These are phyloP conservation scores for Aptenodytes forsteri DNA, from an alignment of 2,113 vertebrate genomes.

Conservation along the genomic window DNA sequence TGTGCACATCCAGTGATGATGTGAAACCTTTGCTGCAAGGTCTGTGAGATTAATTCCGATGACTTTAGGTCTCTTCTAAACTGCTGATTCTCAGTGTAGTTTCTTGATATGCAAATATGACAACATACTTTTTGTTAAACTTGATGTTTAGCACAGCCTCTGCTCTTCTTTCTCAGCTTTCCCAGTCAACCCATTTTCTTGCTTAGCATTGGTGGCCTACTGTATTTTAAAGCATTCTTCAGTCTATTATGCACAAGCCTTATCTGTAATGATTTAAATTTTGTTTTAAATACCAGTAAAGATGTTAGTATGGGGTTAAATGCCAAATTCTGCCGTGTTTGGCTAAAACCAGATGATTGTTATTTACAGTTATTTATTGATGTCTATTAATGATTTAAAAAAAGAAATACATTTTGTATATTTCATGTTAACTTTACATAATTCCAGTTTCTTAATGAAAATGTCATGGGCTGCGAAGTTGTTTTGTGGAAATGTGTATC, in stretches of 20 bases:
- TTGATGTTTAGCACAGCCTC: not conserved
- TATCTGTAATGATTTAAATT: not conserved
- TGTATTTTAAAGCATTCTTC: not conserved
- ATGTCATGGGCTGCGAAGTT: not conserved
- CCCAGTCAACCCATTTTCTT: not conserved
- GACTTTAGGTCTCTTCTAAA: not conserved
- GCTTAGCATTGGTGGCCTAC: not conserved
- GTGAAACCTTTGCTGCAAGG: not conserved
- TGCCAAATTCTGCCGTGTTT: not conserved
- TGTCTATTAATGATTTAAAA: not conserved
- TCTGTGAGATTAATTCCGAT: not conserved
- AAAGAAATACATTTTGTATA: not conserved
- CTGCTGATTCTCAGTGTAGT: not conserved
- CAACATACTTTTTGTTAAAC: not conserved
- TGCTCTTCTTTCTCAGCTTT: not conserved
- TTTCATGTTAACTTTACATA: not conserved
- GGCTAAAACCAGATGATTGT: not conserved
- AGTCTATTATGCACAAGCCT: not conserved
- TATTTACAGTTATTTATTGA: not conserved
- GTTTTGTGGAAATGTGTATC: not conserved
- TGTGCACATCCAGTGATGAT: not conserved
- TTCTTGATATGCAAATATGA: not conserved
- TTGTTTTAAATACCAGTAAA: not conserved
- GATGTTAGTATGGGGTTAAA: not conserved
- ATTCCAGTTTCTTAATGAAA: not conserved